Evolutionary conservation across 1,140 invertebrate species (phyloP).

Genomic region (Aphelinus certus): DNA sequence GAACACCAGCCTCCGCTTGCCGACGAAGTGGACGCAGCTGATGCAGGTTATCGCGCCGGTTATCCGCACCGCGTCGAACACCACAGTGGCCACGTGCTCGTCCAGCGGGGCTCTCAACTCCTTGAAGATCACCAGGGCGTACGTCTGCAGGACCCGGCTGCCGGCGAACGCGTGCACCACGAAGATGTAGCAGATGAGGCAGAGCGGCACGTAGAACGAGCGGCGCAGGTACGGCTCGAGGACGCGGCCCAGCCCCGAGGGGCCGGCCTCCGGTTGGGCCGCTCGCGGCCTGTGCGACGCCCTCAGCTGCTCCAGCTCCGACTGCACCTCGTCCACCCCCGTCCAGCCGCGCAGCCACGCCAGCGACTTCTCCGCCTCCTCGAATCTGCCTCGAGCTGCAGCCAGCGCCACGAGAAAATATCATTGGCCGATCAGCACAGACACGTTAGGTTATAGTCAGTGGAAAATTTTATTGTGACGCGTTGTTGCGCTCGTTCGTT

Average conservation of each 20-base stretch:
- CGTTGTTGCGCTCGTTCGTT: no score
- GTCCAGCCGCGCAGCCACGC: slow-evolving; percentile 1
- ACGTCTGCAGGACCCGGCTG: background rate
- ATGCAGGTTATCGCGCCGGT: background rate
- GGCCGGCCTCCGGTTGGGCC: background rate
- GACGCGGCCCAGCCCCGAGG: background rate
- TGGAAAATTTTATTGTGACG: no score
- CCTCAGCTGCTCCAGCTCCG: background rate
- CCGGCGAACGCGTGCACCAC: background rate
- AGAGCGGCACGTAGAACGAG: background rate
- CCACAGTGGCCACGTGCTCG: background rate
- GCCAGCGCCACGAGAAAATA: no score
- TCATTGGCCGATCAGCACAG: no score
- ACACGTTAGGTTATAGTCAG: no score
- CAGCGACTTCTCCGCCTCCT: background rate
- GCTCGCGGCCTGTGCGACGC: no score
- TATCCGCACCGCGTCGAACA: background rate
- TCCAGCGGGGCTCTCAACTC: background rate
- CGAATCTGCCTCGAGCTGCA: background rate
- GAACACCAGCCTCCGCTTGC: background rate
- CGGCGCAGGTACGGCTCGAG: background rate
- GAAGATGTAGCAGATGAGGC: background rate
- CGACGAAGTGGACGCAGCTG: background rate
- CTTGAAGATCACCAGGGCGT: background rate
- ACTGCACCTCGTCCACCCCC: background rate